These are phyloP conservation scores for Chrysogorgia sp. DNA, from an alignment of 92 coral and sea anemone species.

Conservation along the genomic window DNA sequence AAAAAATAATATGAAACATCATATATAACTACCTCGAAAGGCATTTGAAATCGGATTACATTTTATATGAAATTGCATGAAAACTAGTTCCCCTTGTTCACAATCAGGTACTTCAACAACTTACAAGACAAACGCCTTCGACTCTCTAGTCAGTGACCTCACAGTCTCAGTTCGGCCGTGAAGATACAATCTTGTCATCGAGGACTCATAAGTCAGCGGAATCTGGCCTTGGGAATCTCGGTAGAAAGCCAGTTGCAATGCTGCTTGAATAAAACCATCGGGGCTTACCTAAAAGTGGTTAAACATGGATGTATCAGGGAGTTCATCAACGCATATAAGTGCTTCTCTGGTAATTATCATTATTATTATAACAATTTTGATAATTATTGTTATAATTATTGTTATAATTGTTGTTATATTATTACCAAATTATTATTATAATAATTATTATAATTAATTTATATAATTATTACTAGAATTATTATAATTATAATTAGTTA, in stretches of 20 bases:
- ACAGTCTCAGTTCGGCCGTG: slow-evolving; percentile 98
- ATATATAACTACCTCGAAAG: neutral
- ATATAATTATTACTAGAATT: no score
- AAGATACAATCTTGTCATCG: slow-evolving; percentile 95
- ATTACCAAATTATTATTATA: no score
- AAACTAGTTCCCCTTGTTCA: neutral
- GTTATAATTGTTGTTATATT: no score
- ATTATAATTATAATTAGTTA: no score
- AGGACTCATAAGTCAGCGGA: slow-evolving; percentile 88
- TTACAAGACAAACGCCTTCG: slow-evolving; percentile 78
- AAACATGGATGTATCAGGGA: no score
- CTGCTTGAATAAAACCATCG: slow-evolving; percentile 94
- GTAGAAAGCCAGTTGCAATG: slow-evolving; percentile 87
- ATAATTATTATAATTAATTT: no score
- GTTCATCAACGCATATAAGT: neutral
- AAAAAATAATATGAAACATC: no score
- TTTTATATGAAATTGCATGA: no score
- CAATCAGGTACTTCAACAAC: slow-evolving; percentile 58
- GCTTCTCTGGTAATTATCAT: neutral
- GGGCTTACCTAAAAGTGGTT: slow-evolving; percentile 88
- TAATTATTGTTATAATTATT: no score
- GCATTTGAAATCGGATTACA: neutral
- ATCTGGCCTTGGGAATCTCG: slow-evolving; percentile 79
- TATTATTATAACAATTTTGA: no score
- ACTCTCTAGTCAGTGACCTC: slow-evolving; percentile 79